Conservation (phyloP, 1,140 invertebrate genomes). For the Megathymus violae region DNA sequence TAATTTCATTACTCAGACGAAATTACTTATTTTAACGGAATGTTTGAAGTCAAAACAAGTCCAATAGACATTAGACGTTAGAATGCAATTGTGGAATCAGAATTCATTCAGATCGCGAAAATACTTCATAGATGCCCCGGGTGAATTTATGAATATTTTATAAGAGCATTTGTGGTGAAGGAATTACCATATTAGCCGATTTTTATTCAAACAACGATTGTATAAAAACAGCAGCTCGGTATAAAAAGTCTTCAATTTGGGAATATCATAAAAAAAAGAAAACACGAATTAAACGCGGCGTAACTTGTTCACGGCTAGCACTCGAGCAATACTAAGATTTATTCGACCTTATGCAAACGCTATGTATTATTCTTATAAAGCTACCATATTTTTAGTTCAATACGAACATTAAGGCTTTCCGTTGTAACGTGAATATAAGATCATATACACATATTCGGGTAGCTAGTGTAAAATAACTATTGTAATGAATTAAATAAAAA, state of each 20-base stretch:
- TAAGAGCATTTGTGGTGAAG: not conserved
- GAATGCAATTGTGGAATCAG: not conserved
- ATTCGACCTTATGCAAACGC: not conserved
- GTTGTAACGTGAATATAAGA: too few species aligned
- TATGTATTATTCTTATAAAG: not conserved
- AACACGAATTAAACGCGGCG: constrained; percentile 7
- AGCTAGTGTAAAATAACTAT: too few species aligned
- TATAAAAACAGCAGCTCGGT: not conserved
- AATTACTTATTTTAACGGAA: not conserved
- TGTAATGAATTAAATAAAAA: too few species aligned
- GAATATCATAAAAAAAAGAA: constrained; percentile 25
- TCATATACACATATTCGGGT: too few species aligned
- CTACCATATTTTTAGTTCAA: not conserved
- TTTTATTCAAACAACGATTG: constrained; percentile 15
- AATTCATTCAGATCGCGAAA: constrained; percentile 5
- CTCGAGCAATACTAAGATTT: not conserved
- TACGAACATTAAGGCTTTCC: not conserved
- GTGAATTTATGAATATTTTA: constrained; percentile 23
- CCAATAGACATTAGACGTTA: not conserved
- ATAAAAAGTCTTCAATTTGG: constrained; percentile 2
- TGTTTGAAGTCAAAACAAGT: not conserved
- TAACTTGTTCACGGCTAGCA: constrained; percentile 1
- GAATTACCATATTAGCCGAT: constrained; percentile 8
- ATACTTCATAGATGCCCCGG: constrained; percentile 18
- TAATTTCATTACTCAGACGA: too few species aligned